Conservation (phyloP, 2,888 invertebrate species). For the Suillia variegata region DNA sequence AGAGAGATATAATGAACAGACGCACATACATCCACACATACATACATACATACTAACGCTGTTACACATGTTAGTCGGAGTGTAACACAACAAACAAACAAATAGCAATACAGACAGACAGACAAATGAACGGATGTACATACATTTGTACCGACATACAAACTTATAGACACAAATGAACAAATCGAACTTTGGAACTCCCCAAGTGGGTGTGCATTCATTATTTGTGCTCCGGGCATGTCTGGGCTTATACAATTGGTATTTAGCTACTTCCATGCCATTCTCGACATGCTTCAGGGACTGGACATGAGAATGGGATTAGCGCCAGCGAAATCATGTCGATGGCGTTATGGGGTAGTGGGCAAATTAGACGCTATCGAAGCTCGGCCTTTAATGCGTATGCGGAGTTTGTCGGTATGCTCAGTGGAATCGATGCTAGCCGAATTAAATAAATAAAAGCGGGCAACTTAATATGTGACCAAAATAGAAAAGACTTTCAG, state of each 20-base stretch:
- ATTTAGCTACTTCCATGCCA: slow-evolving; percentile 10
- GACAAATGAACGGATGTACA: not conserved
- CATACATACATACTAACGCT: too few relatives aligned
- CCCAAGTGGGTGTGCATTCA: slow-evolving; percentile 14
- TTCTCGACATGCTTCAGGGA: not conserved
- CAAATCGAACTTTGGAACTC: slow-evolving; percentile 18
- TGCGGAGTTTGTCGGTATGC: not conserved
- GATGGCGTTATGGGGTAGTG: not conserved
- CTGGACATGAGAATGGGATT: slow-evolving; percentile 10
- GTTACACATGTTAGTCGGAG: not conserved
- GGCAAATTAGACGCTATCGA: slow-evolving; percentile 12
- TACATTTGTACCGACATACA: not conserved
- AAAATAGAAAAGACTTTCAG: too few relatives aligned
- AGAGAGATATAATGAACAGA: too few relatives aligned
- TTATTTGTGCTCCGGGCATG: slow-evolving; percentile 9
- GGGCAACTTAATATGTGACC: not conserved
- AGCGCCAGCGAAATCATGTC: slow-evolving; percentile 1
- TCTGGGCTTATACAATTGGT: slow-evolving; percentile 19
- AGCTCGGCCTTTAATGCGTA: slow-evolving; percentile 13
- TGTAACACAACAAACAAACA: not conserved
- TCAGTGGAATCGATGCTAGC: slow-evolving; percentile 13
- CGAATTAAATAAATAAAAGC: slow-evolving; percentile 13
- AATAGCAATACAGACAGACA: too few relatives aligned
- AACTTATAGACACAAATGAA: too few relatives aligned
- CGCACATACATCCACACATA: slow-evolving; percentile 8